These are phyloP conservation scores for Anas bahamensis DNA, from an alignment of 2,797 vertebrate species.

Conservation along the genomic window DNA sequence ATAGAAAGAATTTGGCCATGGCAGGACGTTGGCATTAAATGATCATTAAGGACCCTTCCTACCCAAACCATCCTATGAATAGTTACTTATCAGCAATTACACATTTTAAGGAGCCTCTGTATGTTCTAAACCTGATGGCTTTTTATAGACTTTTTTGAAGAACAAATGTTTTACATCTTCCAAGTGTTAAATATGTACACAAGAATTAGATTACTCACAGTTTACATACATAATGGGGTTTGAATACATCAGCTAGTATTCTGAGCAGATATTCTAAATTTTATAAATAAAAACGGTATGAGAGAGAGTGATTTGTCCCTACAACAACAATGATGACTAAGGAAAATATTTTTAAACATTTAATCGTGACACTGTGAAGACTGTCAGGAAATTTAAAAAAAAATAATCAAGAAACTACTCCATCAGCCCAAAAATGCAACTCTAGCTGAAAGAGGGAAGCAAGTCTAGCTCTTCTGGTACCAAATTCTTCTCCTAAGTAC, in stretches of 20 bases:
- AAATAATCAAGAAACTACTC: background rate
- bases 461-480: background rate
- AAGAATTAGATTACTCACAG: background rate
- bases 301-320: background rate
- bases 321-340: slow-evolving; percentile 1
- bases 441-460: background rate
- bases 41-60: too few relatives aligned
- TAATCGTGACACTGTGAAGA: background rate
- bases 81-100: background rate
- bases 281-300: background rate
- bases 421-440: background rate
- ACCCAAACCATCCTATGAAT: too few relatives aligned
- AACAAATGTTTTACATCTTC: background rate
- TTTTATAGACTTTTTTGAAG: background rate
- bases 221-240: background rate
- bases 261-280: background rate
- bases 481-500: background rate
- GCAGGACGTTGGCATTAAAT: too few relatives aligned
- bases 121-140: background rate
- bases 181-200: background rate
- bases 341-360: slow-evolving; percentile 27
- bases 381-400: background rate
- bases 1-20: background rate
- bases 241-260: background rate
- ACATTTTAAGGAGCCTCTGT: background rate